phyloP scores from a whole-genome alignment of 1,140 invertebrate genomes.

The Acyrthosiphon pisum region DNA sequence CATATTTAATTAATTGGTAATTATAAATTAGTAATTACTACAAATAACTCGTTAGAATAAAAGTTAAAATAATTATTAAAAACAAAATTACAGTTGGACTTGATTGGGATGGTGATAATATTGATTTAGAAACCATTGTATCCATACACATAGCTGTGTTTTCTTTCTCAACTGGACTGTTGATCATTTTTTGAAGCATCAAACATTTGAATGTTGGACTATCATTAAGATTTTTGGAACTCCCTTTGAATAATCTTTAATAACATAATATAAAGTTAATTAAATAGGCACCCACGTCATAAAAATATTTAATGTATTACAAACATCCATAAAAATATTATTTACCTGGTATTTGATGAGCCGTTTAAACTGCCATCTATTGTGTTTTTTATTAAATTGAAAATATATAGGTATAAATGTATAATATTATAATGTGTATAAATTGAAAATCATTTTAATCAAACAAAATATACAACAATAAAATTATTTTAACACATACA shows the following conservation, averaged over 20 bases:
- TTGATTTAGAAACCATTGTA: slow-evolving; percentile 4
- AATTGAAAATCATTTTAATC: not conserved
- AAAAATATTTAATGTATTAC: not conserved
- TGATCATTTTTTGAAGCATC: slow-evolving; percentile 44
- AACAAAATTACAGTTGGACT: slow-evolving; percentile 49
- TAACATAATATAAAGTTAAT: not conserved
- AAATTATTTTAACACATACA: not conserved
- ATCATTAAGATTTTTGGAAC: slow-evolving; percentile 43
- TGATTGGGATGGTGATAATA: slow-evolving; percentile 31
- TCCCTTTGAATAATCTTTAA: slow-evolving; percentile 38
- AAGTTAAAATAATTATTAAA: slow-evolving; percentile 14
- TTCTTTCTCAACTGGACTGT: slow-evolving; percentile 51
- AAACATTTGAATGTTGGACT: slow-evolving; percentile 39
- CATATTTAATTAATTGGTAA: not conserved
- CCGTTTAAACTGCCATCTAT: slow-evolving; percentile 37
- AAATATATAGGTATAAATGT: not conserved
- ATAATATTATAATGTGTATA: no score
- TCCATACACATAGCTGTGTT: slow-evolving; percentile 42
- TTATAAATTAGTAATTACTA: not conserved
- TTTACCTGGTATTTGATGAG: slow-evolving; percentile 30
- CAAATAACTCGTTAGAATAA: not conserved
- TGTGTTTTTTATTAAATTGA: not conserved
- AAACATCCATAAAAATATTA: not conserved
- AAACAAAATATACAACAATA: not conserved
- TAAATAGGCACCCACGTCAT: not conserved